Percentiles rank a stretch among this genome's conserved stretches.
Evolutionary conservation across 2,888 invertebrate genomes (phyloP).

Genomic region (Cataglyphis rosenhaueri): DNA sequence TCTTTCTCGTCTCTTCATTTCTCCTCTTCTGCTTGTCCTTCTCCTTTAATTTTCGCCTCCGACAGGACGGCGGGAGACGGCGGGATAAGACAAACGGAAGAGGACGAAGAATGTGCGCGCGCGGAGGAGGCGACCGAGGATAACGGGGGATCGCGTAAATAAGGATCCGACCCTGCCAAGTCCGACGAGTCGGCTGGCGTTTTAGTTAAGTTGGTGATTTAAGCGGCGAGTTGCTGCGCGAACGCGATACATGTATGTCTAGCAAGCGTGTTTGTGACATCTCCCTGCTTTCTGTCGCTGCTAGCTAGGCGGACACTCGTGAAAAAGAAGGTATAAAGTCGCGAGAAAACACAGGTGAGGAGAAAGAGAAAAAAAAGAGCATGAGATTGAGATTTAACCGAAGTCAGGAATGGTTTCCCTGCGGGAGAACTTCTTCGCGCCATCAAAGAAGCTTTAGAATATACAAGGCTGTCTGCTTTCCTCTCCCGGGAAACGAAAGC

Average conservation of each 20-base stretch:
- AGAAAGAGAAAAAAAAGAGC: neutral
- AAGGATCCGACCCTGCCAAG: slow-evolving; percentile 58
- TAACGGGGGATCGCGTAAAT: slow-evolving; percentile 69
- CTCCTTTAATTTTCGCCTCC: slow-evolving; percentile 47
- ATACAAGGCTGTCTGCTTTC: slow-evolving; percentile 25
- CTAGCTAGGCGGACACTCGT: neutral
- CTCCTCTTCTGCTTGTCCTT: neutral
- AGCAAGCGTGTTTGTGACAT: slow-evolving; percentile 40
- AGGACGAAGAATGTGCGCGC: neutral
- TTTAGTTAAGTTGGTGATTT: slow-evolving; percentile 53
- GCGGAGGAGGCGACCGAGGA: slow-evolving; percentile 32
- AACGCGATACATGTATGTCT: slow-evolving; percentile 7
- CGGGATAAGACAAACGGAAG: slow-evolving; percentile 5
- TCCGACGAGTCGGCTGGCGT: neutral
- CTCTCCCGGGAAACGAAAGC: slow-evolving; percentile 21
- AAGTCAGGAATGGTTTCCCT: slow-evolving; percentile 49
- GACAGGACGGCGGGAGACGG: slow-evolving; percentile 18
- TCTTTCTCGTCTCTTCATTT: slow-evolving; percentile 31
- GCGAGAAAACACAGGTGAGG: neutral
- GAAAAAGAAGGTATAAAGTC: neutral
- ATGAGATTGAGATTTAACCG: slow-evolving; percentile 58
- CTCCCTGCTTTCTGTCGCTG: slow-evolving; percentile 17
- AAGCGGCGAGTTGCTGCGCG: slow-evolving; percentile 41
- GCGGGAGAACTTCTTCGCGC: slow-evolving; percentile 48
- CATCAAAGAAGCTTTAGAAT: slow-evolving; percentile 38